Evolutionary conservation across 2,888 invertebrate genomes (phyloP).

Genomic region (Pristionchus fissidentatus): DNA sequence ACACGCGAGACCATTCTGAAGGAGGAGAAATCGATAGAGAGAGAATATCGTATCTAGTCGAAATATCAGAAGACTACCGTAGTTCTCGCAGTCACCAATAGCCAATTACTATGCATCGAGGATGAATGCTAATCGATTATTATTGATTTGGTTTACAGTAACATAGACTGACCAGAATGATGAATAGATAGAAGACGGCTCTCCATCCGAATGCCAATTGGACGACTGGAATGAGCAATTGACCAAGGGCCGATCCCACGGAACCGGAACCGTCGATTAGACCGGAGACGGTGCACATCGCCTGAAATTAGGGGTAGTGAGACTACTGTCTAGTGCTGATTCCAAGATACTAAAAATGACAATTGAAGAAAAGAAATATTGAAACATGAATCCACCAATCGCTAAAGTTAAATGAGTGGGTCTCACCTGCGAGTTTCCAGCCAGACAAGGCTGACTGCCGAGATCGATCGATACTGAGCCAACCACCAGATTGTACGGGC

Average conservation of each 20-base stretch:
- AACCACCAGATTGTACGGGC: slow-evolving; percentile 78
- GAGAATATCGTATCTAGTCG: background rate
- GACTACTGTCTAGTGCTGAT: too few relatives aligned
- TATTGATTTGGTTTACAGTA: background rate
- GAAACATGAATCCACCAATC: background rate
- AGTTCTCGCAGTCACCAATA: background rate
- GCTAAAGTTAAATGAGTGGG: background rate
- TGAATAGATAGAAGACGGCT: slow-evolving; percentile 78
- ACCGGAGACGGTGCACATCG: slow-evolving; percentile 78
- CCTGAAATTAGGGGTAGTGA: too few relatives aligned
- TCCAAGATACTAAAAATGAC: too few relatives aligned
- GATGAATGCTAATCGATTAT: background rate
- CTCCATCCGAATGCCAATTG: slow-evolving; percentile 76
- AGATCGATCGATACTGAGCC: slow-evolving; percentile 79
- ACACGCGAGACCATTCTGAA: slow-evolving; percentile 69
- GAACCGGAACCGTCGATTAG: slow-evolving; percentile 79
- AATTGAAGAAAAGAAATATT: background rate
- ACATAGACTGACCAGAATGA: slow-evolving; percentile 80
- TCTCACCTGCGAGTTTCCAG: slow-evolving; percentile 75
- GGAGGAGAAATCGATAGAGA: background rate
- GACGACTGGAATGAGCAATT: slow-evolving; percentile 77
- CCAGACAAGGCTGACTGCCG: slow-evolving; percentile 76
- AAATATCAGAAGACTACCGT: background rate
- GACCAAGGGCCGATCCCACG: slow-evolving; percentile 78
- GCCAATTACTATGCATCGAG: background rate